Conservation (phyloP, 2,797 vertebrate genomes). For the Fistularia tabacaria region DNA sequence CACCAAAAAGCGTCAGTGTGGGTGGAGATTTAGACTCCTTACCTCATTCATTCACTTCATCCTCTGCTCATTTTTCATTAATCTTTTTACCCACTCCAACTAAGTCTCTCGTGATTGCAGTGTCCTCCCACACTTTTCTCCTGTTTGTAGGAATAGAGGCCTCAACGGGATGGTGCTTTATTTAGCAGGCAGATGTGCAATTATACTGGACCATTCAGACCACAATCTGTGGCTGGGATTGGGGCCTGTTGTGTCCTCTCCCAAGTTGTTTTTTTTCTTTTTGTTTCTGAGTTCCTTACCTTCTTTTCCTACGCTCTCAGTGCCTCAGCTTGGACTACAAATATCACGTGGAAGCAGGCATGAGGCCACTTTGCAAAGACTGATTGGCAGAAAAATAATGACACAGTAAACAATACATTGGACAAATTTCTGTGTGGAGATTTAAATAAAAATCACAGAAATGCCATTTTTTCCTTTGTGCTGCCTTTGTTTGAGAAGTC, state of each 20-base stretch:
- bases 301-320: not conserved
- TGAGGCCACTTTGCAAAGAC: too few relatives aligned
- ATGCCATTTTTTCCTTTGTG: too few relatives aligned
- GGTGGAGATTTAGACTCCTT: not conserved
- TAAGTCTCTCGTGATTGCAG: constrained; percentile 27
- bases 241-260: constrained; percentile 25
- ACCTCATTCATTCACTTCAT: constrained; percentile 27
- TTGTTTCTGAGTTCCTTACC: not conserved
- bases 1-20: constrained; percentile 32
- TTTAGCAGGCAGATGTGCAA: constrained; percentile 70
- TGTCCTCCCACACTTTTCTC: constrained; percentile 54
- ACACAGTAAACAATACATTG: too few relatives aligned
- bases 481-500: too few relatives aligned
- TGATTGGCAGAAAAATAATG: too few relatives aligned
- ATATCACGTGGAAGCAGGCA: too few relatives aligned
- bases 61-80: constrained; percentile 17
- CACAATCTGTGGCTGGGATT: constrained; percentile 38
- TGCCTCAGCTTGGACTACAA: too few relatives aligned
- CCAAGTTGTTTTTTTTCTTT: not conserved
- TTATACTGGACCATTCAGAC: constrained; percentile 55
- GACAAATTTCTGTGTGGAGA: too few relatives aligned
- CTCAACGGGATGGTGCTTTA: constrained; percentile 52
- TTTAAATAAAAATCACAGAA: too few relatives aligned
- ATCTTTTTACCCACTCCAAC: constrained; percentile 24
- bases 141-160: constrained; percentile 61